Evolutionary conservation across 1,140 invertebrate genomes (phyloP), one percentile per base, ranked within the genome.

Genomic region (Drosophila saltans): DNA sequence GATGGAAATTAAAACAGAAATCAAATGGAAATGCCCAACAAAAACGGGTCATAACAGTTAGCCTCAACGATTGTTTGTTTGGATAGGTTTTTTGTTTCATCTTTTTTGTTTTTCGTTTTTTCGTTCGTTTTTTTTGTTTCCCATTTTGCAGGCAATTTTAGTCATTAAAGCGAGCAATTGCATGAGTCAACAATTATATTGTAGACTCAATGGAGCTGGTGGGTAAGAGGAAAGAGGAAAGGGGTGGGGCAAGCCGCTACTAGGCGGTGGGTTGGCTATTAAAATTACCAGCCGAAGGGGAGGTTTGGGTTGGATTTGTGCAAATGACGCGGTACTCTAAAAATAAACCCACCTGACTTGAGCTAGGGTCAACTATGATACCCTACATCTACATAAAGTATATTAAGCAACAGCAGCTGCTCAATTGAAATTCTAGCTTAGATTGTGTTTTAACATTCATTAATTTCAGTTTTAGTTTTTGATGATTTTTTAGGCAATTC

Each of bases 1-100:
- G 52, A 75, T 72, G 66, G 39, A 70, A 83, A 84, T 72, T 72
- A 69, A 83, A 79, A 69, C 40, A 69, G 66, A 79, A 88, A 80
- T 69, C 59, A 64, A 33, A 60, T 67, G 75, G 40, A 68, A 62
- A 73, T 66, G 9, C 69, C 68, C 36, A 58, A 40, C 45, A 63
- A 69, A 69, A 39, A 62, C 56, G 28, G 48, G 40, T 66, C 45
- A 55, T n/a, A 66, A 52, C 62, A 33, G 56, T 66, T 66, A 39
- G 40, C 33, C 43, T 10, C 43, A 55, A 48, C 66, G 21, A 69
- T 62, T 62, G 52, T 28, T 43, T 66, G 36, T 69, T 56, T 39
- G 36, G n/a, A n/a, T 21, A 28, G n/a, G 26, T 26, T 30, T 45
- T 21, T 45, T 39, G 39, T 21, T 58, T 57, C 26, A 30, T 7